Conservation (phyloP, 2,113 vertebrate species). For the Trogon melanurus region DNA sequence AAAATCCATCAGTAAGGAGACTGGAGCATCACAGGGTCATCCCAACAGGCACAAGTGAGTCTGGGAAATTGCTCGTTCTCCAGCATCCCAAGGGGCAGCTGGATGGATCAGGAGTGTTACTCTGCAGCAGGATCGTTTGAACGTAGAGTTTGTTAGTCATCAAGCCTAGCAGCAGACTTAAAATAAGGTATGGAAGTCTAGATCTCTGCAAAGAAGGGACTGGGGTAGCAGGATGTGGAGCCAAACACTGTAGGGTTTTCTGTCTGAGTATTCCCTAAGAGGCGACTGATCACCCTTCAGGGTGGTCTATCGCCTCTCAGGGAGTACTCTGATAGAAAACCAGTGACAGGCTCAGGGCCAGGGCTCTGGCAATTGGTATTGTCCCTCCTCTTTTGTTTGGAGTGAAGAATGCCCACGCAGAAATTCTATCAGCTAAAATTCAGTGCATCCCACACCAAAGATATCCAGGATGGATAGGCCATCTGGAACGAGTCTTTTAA, state of each 20-base stretch:
- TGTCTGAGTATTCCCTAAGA: too few relatives aligned
- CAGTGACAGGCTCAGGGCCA: not conserved
- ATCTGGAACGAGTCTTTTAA: not conserved
- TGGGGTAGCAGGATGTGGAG: not conserved
- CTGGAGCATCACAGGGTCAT: not conserved
- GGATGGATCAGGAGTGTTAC: not conserved
- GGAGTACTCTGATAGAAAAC: not conserved
- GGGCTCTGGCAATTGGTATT: not conserved
- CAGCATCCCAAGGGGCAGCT: not conserved
- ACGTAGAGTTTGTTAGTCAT: not conserved
- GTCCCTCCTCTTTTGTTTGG: not conserved
- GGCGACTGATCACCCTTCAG: not conserved
- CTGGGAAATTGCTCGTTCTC: not conserved
- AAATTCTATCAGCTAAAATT: not conserved
- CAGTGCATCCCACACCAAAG: not conserved
- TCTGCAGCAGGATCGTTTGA: not conserved
- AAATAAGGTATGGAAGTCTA: not conserved
- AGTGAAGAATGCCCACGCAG: not conserved
- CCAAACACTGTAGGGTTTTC: not conserved
- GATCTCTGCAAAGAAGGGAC: not conserved
- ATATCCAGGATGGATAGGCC: not conserved
- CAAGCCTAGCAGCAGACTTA: not conserved
- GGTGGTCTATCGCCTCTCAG: not conserved
- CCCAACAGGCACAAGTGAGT: not conserved
- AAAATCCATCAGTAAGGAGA: not conserved